A percentile compares a stretch with the other conserved stretches of the same genome.
These are phyloP conservation scores for Tetragonula carbonaria DNA, from an alignment of 2,888 invertebrate genomes.

Conservation along the genomic window DNA sequence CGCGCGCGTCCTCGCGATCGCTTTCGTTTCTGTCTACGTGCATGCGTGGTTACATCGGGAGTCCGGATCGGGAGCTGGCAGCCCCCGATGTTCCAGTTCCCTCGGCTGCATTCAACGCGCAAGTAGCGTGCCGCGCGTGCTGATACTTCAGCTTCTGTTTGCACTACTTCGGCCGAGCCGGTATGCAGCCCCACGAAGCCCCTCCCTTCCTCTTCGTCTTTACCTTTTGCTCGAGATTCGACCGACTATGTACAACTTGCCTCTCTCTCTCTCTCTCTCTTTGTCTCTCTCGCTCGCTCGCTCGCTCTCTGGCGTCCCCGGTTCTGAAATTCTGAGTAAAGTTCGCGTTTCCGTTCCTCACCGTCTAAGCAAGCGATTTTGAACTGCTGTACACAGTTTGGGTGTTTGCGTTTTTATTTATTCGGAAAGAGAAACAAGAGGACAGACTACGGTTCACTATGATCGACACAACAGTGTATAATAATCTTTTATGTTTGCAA, in stretches of 20 bases:
- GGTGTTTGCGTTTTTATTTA: too few species aligned
- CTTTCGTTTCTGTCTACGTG: slow-evolving; percentile 59
- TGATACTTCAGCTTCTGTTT: slow-evolving; percentile 75
- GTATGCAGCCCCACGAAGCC: slow-evolving; percentile 59
- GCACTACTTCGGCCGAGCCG: slow-evolving; percentile 69
- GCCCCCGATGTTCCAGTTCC: slow-evolving; percentile 70
- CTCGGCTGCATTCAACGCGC: slow-evolving; percentile 73
- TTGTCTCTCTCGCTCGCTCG: background rate
- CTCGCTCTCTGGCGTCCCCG: background rate
- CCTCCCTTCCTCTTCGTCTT: slow-evolving; percentile 34
- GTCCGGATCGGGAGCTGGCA: slow-evolving; percentile 60
- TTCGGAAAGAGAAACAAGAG: too few species aligned
- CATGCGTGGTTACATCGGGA: slow-evolving; percentile 48
- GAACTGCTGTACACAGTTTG: too few species aligned
- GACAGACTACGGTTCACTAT: too few species aligned
- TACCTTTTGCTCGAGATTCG: background rate
- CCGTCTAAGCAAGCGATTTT: too few species aligned
- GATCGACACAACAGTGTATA: too few species aligned
- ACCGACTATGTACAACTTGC: background rate
- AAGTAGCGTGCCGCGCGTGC: slow-evolving; percentile 74
- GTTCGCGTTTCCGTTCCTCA: too few species aligned
- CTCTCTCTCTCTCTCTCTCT: background rate
- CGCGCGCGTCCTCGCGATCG: slow-evolving; percentile 49
- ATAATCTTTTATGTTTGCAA: too few species aligned
- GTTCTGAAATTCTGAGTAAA: background rate